These are phyloP conservation scores for Lophotis ruficrista DNA, from an alignment of 2,113 vertebrate genomes.

Conservation along the genomic window DNA sequence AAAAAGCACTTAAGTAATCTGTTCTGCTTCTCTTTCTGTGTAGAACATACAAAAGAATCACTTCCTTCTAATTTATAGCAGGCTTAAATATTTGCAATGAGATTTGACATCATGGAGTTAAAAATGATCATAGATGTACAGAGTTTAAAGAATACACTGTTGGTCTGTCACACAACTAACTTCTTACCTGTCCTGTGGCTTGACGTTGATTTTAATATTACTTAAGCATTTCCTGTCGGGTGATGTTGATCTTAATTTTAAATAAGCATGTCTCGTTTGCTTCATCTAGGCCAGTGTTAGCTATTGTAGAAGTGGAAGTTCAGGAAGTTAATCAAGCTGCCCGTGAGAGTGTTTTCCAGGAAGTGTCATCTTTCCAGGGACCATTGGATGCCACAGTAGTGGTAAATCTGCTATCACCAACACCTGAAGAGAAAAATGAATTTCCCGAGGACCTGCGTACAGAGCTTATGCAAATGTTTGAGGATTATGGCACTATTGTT, in stretches of 20 bases:
- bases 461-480: slow-evolving; percentile 79
- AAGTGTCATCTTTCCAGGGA: slow-evolving; percentile 82
- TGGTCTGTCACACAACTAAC: neutral
- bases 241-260: neutral
- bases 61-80: neutral
- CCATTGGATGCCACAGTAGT: slow-evolving; percentile 81
- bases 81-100: neutral
- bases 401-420: slow-evolving; percentile 73
- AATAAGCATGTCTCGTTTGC: neutral
- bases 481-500: slow-evolving; percentile 76
- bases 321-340: slow-evolving; percentile 78
- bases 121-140: neutral
- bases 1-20: neutral
- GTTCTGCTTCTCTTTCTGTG: neutral
- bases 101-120: neutral
- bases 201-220: neutral
- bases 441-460: slow-evolving; percentile 79
- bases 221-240: neutral
- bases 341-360: slow-evolving; percentile 79
- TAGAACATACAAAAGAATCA: neutral
- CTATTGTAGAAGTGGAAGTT: slow-evolving; percentile 82
- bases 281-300: slow-evolving; percentile 77
- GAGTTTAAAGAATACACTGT: neutral
- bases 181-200: neutral
- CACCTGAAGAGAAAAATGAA: slow-evolving; percentile 72